Evolutionary conservation across 2,113 vertebrate genomes (phyloP).

Genomic region (Phyllostomus hastatus): DNA sequence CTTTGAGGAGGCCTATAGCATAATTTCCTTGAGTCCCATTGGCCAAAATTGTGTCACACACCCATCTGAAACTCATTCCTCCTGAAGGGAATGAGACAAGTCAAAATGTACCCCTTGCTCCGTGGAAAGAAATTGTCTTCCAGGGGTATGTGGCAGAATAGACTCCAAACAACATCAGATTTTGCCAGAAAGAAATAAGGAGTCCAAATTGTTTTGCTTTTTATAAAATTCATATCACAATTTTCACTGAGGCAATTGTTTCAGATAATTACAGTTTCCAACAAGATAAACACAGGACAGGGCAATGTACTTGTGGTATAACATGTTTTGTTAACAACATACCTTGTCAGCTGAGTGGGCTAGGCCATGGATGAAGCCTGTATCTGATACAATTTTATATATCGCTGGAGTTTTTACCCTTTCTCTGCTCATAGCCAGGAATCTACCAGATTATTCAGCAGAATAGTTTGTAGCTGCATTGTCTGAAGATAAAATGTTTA

Average conservation of each 20-base stretch:
- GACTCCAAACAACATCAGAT: not conserved
- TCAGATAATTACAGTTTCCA: not conserved
- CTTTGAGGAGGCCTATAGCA: not conserved
- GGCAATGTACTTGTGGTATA: not conserved
- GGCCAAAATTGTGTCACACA: not conserved
- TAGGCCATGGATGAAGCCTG: conserved; percentile 12
- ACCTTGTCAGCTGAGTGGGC: conserved; percentile 23
- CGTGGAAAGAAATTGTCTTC: not conserved
- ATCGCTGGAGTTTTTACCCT: conserved; percentile 20
- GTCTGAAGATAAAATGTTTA: conserved; percentile 33
- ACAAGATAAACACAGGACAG: not conserved
- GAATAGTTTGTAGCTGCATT: conserved; percentile 41
- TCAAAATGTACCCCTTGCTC: not conserved
- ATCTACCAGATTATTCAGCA: conserved; percentile 41
- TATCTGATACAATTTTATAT: conserved; percentile 49
- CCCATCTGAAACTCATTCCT: not conserved
- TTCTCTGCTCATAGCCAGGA: conserved; percentile 58
- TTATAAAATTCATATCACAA: not conserved
- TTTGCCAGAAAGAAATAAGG: not conserved
- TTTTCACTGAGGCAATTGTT: not conserved
- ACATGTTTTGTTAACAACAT: conserved; percentile 3
- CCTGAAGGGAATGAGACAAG: not conserved
- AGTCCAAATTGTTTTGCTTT: not conserved
- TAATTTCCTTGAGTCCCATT: not conserved
- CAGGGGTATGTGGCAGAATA: not conserved